Evolutionary conservation across 2,797 vertebrate genomes (phyloP), one percentile per base, ranked within the genome.

Genomic region (Liparis tanakae): DNA sequence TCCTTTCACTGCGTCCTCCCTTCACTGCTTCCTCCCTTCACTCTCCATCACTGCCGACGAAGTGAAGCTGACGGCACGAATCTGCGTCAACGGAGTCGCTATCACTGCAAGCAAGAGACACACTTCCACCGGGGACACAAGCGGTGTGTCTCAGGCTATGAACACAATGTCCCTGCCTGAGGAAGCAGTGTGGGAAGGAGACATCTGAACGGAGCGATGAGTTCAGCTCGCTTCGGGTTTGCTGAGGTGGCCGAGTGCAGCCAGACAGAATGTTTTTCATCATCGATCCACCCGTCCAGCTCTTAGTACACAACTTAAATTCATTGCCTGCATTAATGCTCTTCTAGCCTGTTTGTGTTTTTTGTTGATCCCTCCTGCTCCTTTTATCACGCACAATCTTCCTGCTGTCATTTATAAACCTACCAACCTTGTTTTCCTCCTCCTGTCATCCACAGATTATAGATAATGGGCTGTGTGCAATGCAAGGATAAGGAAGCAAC

Each of bases 381-480:
- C 59, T 14, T 55, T 74, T 63, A 77, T 78, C 54, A 44, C 10
- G 36, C 69, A 15, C 46, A 43, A 50, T 67, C 54, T 25, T 5
- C 48, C 46, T 53, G 12, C 36, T 44, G 43, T 57, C 39, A 41
- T 34, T 12, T 7, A n/a, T 36, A 4, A 61, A 58, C 30, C 20
- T 46, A 6, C 37, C 22, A 17, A 8, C 7, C 13, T 15, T 55
- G 25, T 68, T 18, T 53, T 69, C 4, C 56, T 74, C 59, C 30
- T 33, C 10, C 14, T 79, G 4, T 78, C 18, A 14, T 75, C 22
- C 36, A 17, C 91, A 97, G 97, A 95, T 92, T 94, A 92, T 96
- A 96, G 96, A 98, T 95, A 97, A 99, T 99, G 98, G 98, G 98
- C 96, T 99, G 98, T 97, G 96, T 97, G 95, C 98, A 99, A 97